A percentile compares a stretch with the other conserved stretches of the same genome.
These are phyloP conservation scores for Sebastes itinus DNA, from an alignment of 2,797 vertebrate species.

Conservation along the genomic window DNA sequence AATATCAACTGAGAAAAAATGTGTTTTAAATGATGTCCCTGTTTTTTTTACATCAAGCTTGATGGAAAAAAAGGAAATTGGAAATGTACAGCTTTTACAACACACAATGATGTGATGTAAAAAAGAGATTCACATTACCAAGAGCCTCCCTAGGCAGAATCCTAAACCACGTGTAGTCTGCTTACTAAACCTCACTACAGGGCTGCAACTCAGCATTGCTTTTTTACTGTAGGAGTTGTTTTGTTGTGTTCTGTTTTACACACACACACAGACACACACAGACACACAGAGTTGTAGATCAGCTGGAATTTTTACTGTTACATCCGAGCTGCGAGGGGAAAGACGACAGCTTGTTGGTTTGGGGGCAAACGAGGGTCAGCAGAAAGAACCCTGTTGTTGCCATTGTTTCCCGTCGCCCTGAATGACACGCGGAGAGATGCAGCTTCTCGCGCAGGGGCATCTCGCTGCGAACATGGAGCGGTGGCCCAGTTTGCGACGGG, in stretches of 20 bases:
- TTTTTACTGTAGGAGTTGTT: constrained; percentile 13
- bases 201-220: constrained; percentile 31
- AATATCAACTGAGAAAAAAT: constrained; percentile 18
- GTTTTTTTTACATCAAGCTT: neutral
- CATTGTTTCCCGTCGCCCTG: constrained; percentile 32
- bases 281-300: constrained; percentile 39
- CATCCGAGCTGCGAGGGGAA: constrained; percentile 12
- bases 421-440: constrained; percentile 40
- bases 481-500: constrained; percentile 78
- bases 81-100: constrained; percentile 21
- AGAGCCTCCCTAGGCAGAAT: constrained; percentile 29
- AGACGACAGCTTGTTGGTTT: constrained; percentile 49
- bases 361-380: constrained; percentile 54
- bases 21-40: constrained; percentile 3
- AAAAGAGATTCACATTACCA: constrained; percentile 43
- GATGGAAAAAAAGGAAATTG: neutral
- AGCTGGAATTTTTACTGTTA: constrained; percentile 32
- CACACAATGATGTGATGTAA: constrained; percentile 30
- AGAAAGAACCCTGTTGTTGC: constrained; percentile 39
- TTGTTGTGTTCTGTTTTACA: constrained; percentile 4
- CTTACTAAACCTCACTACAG: constrained; percentile 22
- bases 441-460: constrained; percentile 36
- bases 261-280: constrained; percentile 1
- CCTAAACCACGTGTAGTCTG: constrained; percentile 42
- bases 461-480: constrained; percentile 57